Evolutionary conservation across 2,113 vertebrate species (phyloP).

Genomic region (Chlorodrepanis virens): DNA sequence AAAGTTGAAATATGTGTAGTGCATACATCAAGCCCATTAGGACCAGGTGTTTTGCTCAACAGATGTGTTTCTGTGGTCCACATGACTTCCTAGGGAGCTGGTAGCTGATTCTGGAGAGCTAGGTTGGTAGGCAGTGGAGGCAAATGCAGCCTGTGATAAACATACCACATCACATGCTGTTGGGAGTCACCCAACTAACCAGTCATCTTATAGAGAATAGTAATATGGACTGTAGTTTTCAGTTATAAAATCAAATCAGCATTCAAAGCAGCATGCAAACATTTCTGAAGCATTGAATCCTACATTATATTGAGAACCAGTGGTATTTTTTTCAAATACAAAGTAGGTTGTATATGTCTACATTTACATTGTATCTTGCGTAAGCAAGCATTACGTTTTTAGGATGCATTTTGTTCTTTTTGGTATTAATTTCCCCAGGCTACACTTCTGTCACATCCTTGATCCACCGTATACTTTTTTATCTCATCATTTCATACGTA

Average conservation of each 20-base stretch:
- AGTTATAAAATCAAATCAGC: neutral
- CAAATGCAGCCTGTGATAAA: neutral
- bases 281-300: neutral
- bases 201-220: neutral
- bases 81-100: neutral
- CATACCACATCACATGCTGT: neutral
- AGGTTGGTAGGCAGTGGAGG: neutral
- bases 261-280: neutral
- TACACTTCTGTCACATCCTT: neutral
- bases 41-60: neutral
- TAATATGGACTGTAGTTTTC: neutral
- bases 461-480: neutral
- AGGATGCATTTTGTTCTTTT: neutral
- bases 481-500: neutral
- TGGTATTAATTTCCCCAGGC: neutral
- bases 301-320: neutral
- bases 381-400: neutral
- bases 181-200: neutral
- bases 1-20: neutral
- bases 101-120: neutral
- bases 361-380: neutral
- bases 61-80: neutral
- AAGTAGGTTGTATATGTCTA: neutral
- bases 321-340: neutral
- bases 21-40: neutral